These are phyloP conservation scores for Euplagia quadripunctaria DNA, from an alignment of 2,888 invertebrate genomes.

Conservation along the genomic window DNA sequence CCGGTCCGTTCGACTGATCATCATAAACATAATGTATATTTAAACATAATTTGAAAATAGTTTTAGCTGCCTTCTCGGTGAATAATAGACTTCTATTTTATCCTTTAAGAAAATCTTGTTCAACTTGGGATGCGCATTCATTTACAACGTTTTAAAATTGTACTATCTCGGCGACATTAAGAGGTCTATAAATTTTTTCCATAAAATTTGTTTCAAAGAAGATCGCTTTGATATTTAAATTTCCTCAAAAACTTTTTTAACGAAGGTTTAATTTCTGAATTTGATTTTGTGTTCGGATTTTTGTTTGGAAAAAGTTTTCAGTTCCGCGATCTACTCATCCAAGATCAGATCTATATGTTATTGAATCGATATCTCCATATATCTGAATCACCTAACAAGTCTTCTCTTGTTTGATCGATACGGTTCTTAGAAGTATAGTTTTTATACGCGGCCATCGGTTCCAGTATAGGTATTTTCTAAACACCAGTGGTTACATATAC, in stretches of 20 bases:
- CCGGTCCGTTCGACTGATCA: no score
- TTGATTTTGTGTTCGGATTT: not conserved
- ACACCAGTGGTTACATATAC: no score
- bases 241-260: constrained; percentile 9
- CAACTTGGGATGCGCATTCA: constrained; percentile 32
- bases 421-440: no score
- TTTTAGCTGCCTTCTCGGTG: no score
- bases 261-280: not conserved
- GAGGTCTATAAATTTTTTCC: constrained; percentile 24
- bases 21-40: no score
- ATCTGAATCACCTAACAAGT: no score
- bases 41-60: no score
- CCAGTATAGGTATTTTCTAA: no score
- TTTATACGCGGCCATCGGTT: no score
- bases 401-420: no score
- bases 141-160: constrained; percentile 24
- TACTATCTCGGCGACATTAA: constrained; percentile 26
- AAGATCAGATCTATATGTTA: not conserved
- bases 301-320: not conserved
- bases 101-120: not conserved
- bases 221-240: constrained; percentile 29
- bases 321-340: not conserved
- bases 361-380: not conserved
- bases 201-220: constrained; percentile 26
- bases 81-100: no score